Conservation (phyloP, 2,888 invertebrate species). For the Tiphia femorata region DNA sequence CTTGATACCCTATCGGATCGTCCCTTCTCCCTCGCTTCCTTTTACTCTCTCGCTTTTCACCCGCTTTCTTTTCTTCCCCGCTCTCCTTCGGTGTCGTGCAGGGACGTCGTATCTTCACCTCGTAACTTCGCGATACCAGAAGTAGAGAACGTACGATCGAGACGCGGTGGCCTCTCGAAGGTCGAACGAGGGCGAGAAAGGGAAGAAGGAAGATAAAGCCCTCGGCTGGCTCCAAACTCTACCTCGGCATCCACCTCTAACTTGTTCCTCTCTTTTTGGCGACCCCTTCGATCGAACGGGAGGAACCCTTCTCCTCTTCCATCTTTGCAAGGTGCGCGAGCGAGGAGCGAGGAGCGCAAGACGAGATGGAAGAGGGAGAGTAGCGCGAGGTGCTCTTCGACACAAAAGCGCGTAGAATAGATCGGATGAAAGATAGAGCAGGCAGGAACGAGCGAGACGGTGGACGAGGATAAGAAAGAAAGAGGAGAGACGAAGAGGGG, state of each 20-base stretch:
- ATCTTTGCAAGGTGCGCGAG: background rate
- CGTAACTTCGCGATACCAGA: conserved; percentile 7
- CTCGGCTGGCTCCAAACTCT: too few species aligned
- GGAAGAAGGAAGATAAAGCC: conserved; percentile 20
- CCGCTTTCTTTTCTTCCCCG: too few species aligned
- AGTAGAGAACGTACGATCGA: too few species aligned
- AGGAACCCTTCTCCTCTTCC: background rate
- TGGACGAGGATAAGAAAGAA: conserved; percentile 3
- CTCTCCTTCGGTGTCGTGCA: background rate
- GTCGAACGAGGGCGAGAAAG: background rate
- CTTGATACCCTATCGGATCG: background rate
- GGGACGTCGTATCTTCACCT: background rate
- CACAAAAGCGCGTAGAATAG: conserved; percentile 18
- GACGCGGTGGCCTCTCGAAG: background rate
- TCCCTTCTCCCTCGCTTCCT: background rate
- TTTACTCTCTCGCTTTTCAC: background rate
- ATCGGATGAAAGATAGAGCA: too few species aligned
- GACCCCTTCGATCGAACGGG: background rate
- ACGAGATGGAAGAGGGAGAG: background rate
- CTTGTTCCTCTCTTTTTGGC: background rate
- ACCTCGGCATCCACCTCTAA: conserved; percentile 3
- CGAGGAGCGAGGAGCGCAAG: background rate
- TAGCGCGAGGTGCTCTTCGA: background rate
- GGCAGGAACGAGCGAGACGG: too few species aligned
- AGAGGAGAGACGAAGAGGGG: background rate